These are phyloP conservation scores for Brachirus orientalis DNA, from an alignment of 2,113 vertebrate species.

Conservation along the genomic window DNA sequence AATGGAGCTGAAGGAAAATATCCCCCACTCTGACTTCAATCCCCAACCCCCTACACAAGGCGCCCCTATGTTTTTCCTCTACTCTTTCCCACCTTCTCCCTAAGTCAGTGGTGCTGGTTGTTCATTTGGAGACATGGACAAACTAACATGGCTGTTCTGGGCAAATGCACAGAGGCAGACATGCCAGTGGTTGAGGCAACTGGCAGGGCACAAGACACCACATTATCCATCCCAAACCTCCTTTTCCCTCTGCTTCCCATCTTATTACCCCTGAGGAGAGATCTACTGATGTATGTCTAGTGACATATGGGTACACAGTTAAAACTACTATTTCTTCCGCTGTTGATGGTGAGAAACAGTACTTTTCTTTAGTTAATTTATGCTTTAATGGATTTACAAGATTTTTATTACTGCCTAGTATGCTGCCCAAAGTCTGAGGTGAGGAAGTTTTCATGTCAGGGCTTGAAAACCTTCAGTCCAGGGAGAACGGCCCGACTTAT, in stretches of 20 bases:
- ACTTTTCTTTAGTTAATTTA: conserved; percentile 44
- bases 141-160: conserved; percentile 64
- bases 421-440: conserved; percentile 35
- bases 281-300: neutral
- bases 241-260: conserved; percentile 39
- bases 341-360: conserved; percentile 33
- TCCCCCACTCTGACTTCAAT: conserved; percentile 11
- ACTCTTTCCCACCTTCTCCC: conserved; percentile 38
- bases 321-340: conserved; percentile 44
- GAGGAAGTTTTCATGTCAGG: conserved; percentile 49
- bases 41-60: conserved; percentile 38
- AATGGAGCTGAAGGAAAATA: conserved; percentile 60
- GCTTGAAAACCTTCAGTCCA: conserved; percentile 63
- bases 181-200: conserved; percentile 66
- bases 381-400: conserved; percentile 40
- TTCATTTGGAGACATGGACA: conserved; percentile 67
- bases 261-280: conserved; percentile 17
- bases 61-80: conserved; percentile 52
- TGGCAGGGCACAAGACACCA: conserved; percentile 58
- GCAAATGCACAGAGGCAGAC: conserved; percentile 63
- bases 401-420: conserved; percentile 44
- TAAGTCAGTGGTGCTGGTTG: conserved; percentile 52
- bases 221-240: conserved; percentile 52
- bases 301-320: conserved; percentile 28
- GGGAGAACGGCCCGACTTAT: conserved; percentile 59